Evolutionary conservation across 1,140 invertebrate species (phyloP).

Genomic region (Conus ventricosus): DNA sequence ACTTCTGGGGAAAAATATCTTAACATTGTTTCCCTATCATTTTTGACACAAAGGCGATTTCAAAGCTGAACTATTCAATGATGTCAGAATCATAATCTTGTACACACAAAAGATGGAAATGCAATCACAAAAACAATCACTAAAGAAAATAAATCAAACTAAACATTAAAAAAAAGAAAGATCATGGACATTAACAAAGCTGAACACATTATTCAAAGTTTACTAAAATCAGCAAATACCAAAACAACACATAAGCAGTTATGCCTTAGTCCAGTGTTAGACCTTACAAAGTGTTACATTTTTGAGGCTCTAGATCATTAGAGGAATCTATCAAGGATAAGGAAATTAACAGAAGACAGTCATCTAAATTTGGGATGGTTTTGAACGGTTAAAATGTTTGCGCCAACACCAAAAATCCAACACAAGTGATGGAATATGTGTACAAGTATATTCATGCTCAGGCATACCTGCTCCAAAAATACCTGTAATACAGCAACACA

Average conservation of each 20-base stretch:
- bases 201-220: background rate
- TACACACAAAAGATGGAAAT: background rate
- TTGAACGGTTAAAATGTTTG: background rate
- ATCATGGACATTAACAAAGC: background rate
- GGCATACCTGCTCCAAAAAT: slow-evolving; percentile 40
- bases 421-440: background rate
- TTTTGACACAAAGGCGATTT: too few species aligned
- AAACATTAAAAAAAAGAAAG: too few species aligned
- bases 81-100: too few species aligned
- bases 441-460: slow-evolving; percentile 23
- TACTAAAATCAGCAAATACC: background rate
- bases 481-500: slow-evolving; percentile 33
- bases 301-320: too few species aligned
- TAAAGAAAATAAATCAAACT: background rate
- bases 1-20: too few species aligned
- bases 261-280: background rate
- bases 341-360: background rate
- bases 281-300: background rate
- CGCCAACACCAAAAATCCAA: background rate
- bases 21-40: too few species aligned
- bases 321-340: too few species aligned
- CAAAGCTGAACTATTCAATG: too few species aligned
- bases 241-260: background rate
- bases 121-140: background rate
- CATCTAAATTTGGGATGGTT: background rate